phyloP scores from a whole-genome alignment of 2,888 invertebrate genomes.

The Cenopis cana region DNA sequence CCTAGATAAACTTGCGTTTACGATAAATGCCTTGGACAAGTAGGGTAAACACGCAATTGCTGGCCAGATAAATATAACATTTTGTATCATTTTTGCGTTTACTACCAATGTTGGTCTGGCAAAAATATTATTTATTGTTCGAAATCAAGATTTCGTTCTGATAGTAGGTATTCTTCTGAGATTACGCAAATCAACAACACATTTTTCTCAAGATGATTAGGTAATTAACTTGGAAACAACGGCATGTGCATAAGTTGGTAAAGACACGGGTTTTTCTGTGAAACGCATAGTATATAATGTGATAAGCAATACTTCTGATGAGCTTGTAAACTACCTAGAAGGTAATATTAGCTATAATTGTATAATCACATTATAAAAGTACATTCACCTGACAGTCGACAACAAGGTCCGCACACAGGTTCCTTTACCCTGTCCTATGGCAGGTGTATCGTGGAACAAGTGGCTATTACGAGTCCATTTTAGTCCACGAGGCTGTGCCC shows the following conservation, averaged over 20 bases:
- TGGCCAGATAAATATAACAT: background rate
- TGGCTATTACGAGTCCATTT: conserved; percentile 82
- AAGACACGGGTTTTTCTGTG: background rate
- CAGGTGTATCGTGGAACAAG: conserved; percentile 82
- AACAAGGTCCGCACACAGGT: conserved; percentile 15
- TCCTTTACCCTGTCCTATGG: conserved; percentile 47
- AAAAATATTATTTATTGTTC: background rate
- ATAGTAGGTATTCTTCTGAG: background rate
- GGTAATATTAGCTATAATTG: too few relatives aligned
- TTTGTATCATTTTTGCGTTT: conserved; percentile 1
- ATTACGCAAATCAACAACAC: background rate
- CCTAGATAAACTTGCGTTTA: conserved; percentile 8
- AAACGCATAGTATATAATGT: too few relatives aligned
- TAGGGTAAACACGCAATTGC: conserved; percentile 12
- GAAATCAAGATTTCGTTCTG: background rate
- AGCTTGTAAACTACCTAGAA: too few relatives aligned
- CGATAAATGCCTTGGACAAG: conserved; percentile 1
- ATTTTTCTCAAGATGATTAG: background rate
- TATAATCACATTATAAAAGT: background rate
- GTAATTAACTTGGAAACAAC: background rate
- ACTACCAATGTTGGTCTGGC: background rate
- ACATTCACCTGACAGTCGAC: background rate
- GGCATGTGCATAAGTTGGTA: too few relatives aligned
- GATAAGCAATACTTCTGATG: too few relatives aligned
- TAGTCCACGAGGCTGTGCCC: conserved; percentile 74